phyloP scores from a whole-genome alignment of 2,797 vertebrate species.

The Lutjanus campechanus region DNA sequence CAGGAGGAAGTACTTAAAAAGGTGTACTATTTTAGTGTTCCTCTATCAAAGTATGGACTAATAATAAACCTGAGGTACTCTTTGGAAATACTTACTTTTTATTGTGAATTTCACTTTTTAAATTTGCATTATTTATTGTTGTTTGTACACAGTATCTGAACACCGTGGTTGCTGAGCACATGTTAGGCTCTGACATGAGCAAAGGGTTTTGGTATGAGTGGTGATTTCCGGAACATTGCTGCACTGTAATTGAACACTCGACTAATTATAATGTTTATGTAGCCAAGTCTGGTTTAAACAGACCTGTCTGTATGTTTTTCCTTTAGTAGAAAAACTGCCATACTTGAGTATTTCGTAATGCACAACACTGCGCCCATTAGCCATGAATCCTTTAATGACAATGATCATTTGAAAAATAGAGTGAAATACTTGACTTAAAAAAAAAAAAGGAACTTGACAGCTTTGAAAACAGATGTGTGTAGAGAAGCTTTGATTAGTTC shows the following conservation, averaged over 20 bases:
- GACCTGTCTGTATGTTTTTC: neutral
- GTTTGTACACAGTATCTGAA: neutral
- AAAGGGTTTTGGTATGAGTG: conserved; percentile 7
- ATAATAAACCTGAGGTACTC: neutral
- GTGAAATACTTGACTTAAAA: conserved; percentile 69
- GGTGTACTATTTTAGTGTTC: neutral
- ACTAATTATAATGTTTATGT: conserved; percentile 11
- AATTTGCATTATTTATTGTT: neutral
- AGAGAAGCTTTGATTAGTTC: conserved; percentile 80
- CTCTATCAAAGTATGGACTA: neutral
- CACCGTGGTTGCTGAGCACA: neutral
- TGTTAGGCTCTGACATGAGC: neutral
- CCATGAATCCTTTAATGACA: conserved; percentile 81
- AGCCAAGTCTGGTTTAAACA: neutral
- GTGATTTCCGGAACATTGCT: conserved; percentile 1
- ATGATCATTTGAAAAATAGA: conserved; percentile 73
- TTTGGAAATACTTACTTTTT: neutral
- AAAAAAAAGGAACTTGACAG: conserved; percentile 78
- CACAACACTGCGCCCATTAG: conserved; percentile 48
- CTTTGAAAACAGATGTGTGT: conserved; percentile 77
- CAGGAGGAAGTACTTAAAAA: neutral
- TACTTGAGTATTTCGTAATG: neutral
- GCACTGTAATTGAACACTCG: conserved; percentile 18
- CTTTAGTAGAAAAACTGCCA: neutral
- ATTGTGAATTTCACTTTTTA: neutral